phyloP scores from a whole-genome alignment of 1,140 invertebrate species.

The Ostrea edulis region DNA sequence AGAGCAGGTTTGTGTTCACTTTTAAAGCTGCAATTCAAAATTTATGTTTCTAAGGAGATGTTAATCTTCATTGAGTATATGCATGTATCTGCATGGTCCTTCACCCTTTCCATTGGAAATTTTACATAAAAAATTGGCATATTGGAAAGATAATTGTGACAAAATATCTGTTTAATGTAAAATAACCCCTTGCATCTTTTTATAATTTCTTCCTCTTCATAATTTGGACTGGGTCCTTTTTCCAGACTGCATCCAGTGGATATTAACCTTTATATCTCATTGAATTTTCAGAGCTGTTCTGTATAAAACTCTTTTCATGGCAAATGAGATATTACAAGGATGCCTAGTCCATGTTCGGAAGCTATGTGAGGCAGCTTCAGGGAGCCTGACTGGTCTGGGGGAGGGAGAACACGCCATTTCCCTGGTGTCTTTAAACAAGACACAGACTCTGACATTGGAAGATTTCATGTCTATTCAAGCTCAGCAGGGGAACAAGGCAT shows the following conservation, averaged over 20 bases:
- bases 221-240: too few species aligned
- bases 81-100: not conserved
- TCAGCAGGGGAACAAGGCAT: constrained; percentile 65
- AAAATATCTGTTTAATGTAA: too few species aligned
- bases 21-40: not conserved
- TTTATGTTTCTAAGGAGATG: not conserved
- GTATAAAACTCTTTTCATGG: constrained; percentile 74
- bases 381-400: constrained; percentile 70
- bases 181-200: too few species aligned
- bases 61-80: not conserved
- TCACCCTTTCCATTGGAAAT: too few species aligned
- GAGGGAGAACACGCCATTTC: constrained; percentile 68
- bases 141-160: too few species aligned
- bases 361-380: constrained; percentile 75
- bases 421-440: constrained; percentile 71
- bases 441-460: constrained; percentile 69
- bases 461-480: constrained; percentile 74
- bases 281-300: constrained; percentile 66
- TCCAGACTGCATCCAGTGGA: too few species aligned
- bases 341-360: constrained; percentile 75
- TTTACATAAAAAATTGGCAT: too few species aligned
- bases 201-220: too few species aligned
- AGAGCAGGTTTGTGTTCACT: constrained; percentile 68
- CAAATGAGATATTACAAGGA: constrained; percentile 78
- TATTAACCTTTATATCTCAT: not conserved